Base-by-base conservation (phyloP, 2,797 vertebrate species). In the Octomys mimax region DNA sequence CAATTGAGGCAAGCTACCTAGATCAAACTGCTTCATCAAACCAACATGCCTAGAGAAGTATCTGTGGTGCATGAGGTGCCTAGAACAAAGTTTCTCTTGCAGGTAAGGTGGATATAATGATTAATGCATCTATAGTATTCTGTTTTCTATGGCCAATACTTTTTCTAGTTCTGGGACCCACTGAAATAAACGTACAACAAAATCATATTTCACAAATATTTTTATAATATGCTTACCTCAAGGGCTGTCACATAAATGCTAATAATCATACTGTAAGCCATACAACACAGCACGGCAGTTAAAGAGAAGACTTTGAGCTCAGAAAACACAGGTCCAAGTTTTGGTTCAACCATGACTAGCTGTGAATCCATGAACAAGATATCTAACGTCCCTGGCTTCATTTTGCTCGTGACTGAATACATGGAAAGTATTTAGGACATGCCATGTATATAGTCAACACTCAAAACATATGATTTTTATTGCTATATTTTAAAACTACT, bases 391-490 rank as follows among this genome's bases (percentile, higher is more conserved):
- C 78, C 26, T 89, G 54, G 57, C 3, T 39, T 82, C 46, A 81
- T 61, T 89, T 86, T 92, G 59, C 57, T 87, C 12, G 36, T 71
- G 16, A 92, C 39, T 90, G 52, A 70, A 36, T 75, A 78, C 18
- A 59, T 33, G 21, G 54, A 87, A 96, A 86, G 26, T 77, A 79
- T 24, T 90, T 61, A 36, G 22, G 33, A 93, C 31, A 86, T 93
- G 33, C 2, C 36, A 70, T 14, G 54, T 28, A 64, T 42, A 86
- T 1, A 87, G 57, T 42, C 91, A 71, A 21, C 12, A 46, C 39
- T 89, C 68, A 82, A 79, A 77, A 88, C 19, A 68, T 59, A 16
- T 54, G 46, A 57, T 18, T 95, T 14, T 31, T 80, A 5, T 52
- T 89, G 36, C 46, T 92, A 64, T 52, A 80, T 68, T 92, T 95